A percentile compares a stretch with the other conserved stretches of the same genome.
These are phyloP conservation scores for Spinus olivaceus DNA, from an alignment of 2,797 vertebrate genomes.

Conservation along the genomic window DNA sequence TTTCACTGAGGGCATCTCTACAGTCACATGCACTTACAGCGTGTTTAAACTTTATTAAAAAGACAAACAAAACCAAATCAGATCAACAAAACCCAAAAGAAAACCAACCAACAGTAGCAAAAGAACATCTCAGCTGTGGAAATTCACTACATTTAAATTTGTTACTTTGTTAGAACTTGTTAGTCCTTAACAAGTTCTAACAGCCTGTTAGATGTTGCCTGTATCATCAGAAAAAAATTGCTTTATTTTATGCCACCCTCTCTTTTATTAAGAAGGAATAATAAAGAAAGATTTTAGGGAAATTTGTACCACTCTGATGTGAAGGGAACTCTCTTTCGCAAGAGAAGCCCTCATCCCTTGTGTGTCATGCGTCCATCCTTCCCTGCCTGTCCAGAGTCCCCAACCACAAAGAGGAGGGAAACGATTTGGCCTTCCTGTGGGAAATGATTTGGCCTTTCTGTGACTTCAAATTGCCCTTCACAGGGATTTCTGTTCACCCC, in stretches of 20 bases:
- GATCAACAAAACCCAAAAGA: background rate
- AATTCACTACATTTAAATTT: background rate
- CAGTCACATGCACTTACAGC: background rate
- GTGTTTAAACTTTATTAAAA: background rate
- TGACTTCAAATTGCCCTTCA: background rate
- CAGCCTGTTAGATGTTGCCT: background rate
- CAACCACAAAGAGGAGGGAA: background rate
- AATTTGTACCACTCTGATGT: background rate
- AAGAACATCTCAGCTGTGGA: background rate
- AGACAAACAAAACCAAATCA: background rate
- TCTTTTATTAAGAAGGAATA: background rate
- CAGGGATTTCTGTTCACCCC: background rate
- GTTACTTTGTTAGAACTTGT: background rate
- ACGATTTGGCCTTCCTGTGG: background rate
- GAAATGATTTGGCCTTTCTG: background rate
- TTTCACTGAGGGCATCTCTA: background rate
- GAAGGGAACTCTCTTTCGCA: background rate
- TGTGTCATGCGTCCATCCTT: background rate
- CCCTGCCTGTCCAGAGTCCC: background rate
- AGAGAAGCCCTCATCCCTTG: accelerated
- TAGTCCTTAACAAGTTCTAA: background rate
- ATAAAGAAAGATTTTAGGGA: background rate
- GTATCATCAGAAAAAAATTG: background rate
- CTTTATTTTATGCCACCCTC: background rate
- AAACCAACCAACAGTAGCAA: background rate